phyloP scores from a whole-genome alignment of 2,113 vertebrate genomes.

The Neopipo cinnamomea region DNA sequence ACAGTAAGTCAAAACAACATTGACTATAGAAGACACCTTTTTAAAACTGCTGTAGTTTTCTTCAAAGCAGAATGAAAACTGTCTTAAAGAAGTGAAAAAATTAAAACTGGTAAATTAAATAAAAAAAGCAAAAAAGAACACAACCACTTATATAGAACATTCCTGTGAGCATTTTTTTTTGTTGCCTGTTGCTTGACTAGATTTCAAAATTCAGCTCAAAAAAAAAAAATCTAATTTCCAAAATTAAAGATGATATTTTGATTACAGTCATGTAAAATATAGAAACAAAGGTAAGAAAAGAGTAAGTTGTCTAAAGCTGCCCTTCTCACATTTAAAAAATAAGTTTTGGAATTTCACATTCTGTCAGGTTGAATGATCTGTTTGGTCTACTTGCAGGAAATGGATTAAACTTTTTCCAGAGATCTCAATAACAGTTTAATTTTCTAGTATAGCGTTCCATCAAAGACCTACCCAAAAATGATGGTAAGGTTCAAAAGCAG shows the following conservation, averaged over 20 bases:
- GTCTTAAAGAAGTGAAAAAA: background rate
- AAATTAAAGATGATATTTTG: background rate
- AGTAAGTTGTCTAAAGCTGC: background rate
- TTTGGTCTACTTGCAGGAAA: background rate
- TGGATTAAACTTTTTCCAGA: background rate
- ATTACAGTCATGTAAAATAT: background rate
- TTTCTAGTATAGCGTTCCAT: background rate
- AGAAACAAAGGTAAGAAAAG: background rate
- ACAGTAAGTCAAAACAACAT: background rate
- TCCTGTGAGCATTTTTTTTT: background rate
- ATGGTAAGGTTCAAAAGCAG: background rate
- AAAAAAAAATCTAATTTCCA: background rate
- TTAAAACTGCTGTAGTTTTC: background rate
- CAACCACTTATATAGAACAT: background rate
- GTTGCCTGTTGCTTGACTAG: background rate
- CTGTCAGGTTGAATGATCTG: background rate
- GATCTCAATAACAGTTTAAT: background rate
- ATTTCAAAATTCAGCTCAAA: background rate
- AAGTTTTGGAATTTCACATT: background rate
- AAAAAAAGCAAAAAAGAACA: background rate
- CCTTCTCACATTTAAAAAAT: background rate
- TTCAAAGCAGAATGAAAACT: background rate
- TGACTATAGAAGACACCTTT: background rate
- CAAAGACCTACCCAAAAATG: background rate
- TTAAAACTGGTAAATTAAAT: background rate